Percentiles rank a stretch among this genome's conserved stretches.
phyloP scores from a whole-genome alignment of 2,113 vertebrate species.

The Gymnarchus niloticus region DNA sequence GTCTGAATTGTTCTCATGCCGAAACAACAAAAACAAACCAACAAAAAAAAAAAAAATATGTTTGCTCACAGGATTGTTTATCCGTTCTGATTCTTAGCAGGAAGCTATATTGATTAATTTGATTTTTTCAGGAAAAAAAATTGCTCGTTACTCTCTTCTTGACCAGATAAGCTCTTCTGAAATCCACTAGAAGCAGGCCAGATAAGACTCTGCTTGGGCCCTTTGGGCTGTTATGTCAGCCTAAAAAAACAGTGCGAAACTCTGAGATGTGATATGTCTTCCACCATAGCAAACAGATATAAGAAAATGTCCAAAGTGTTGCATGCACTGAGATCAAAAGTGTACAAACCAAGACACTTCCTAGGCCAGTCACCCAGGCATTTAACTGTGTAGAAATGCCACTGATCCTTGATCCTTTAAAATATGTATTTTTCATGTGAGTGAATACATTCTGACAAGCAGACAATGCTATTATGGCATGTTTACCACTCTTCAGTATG shows the following conservation, averaged over 20 bases:
- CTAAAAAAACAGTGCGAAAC: background rate
- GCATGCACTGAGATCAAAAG: background rate
- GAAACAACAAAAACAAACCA: no score
- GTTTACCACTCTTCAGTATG: no score
- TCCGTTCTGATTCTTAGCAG: background rate
- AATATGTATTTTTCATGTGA: no score
- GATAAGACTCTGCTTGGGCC: slow-evolving; percentile 12
- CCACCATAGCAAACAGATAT: background rate
- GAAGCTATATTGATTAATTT: background rate
- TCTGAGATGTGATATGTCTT: background rate
- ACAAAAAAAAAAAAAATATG: no score
- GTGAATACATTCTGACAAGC: no score
- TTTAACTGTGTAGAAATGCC: background rate
- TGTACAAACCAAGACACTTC: background rate
- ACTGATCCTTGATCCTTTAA: background rate
- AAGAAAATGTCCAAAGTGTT: slow-evolving; percentile 1
- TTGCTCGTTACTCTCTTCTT: slow-evolving; percentile 3
- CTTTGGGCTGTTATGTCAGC: slow-evolving; percentile 1
- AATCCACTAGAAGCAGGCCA: slow-evolving; percentile 9
- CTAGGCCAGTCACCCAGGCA: background rate
- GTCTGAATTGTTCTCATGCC: background rate
- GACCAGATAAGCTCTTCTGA: slow-evolving; percentile 14
- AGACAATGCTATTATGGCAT: no score
- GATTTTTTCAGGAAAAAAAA: slow-evolving; percentile 6
- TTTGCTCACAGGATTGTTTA: background rate